A percentile compares a stretch with the other conserved stretches of the same genome.
Conservation (phyloP, 2,797 vertebrate species). For the Pogonophryne albipinna region DNA sequence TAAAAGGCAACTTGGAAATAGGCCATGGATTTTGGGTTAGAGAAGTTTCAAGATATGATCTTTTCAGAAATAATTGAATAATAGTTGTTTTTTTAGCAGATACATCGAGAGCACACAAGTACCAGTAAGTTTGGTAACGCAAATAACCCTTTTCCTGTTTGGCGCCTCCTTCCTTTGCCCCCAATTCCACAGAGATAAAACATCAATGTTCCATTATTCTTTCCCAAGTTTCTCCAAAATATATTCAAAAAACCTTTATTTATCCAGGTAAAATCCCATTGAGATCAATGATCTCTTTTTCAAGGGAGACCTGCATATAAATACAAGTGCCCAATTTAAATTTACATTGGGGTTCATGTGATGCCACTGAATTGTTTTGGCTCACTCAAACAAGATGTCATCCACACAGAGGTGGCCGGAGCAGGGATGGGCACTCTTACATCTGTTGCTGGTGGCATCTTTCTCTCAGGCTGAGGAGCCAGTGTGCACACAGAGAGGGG, state of each 20-base stretch:
- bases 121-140: too few species aligned
- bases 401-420: slow-evolving; percentile 58
- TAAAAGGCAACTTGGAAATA: background rate
- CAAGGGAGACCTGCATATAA: too few species aligned
- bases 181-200: slow-evolving; percentile 4
- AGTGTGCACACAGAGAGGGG: slow-evolving; percentile 67
- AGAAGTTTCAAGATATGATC: background rate
- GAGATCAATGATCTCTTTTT: too few species aligned
- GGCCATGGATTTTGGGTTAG: background rate
- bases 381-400: slow-evolving; percentile 33
- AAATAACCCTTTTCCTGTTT: background rate
- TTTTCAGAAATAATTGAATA: too few species aligned
- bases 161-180: background rate
- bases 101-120: too few species aligned
- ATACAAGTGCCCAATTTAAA: slow-evolving; percentile 21
- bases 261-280: too few species aligned
- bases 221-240: slow-evolving; percentile 6
- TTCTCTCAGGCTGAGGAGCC: slow-evolving; percentile 64
- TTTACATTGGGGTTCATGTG: background rate
- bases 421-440: slow-evolving; percentile 56
- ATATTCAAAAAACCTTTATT: too few species aligned
- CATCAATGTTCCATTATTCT: background rate
- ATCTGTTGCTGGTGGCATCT: slow-evolving; percentile 61
- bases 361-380: slow-evolving; percentile 10
- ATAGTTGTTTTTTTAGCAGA: too few species aligned